Conservation (phyloP, 2,797 vertebrate genomes). For the Phataginus tricuspis region DNA sequence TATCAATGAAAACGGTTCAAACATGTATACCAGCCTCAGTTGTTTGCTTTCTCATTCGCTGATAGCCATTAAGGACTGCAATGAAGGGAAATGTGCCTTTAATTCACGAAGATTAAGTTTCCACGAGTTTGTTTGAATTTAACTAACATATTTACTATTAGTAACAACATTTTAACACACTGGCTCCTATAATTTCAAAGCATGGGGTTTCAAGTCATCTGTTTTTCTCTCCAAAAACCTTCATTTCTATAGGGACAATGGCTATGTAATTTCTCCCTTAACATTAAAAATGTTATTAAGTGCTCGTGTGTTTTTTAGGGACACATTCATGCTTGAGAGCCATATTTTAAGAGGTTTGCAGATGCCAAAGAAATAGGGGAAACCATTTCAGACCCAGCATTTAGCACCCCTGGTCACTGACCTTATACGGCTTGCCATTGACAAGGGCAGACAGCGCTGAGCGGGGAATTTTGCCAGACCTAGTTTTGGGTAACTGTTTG, state of each 20-base stretch:
- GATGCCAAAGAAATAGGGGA: not conserved
- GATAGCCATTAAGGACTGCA: not conserved
- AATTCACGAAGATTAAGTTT: not conserved
- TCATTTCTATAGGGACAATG: not conserved
- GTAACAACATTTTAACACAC: not conserved
- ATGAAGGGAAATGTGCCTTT: not conserved
- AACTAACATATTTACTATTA: not conserved
- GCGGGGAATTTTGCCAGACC: constrained; percentile 97
- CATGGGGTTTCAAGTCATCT: not conserved
- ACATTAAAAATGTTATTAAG: not conserved
- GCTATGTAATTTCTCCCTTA: not conserved
- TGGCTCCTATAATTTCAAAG: not conserved
- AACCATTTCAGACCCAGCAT: not conserved
- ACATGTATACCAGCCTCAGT: not conserved
- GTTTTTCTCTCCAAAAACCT: not conserved
- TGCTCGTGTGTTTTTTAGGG: not conserved
- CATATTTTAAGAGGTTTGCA: not conserved
- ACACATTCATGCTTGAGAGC: not conserved
- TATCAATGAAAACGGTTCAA: not conserved
- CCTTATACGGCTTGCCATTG: constrained; percentile 94
- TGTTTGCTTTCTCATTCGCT: constrained; percentile 16
- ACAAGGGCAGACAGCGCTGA: constrained; percentile 92
- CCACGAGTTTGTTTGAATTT: constrained; percentile 25
- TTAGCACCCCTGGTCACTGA: constrained; percentile 69
- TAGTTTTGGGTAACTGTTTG: constrained; percentile 93